A percentile compares a stretch with the other conserved stretches of the same genome.
Conservation (phyloP, 2,113 vertebrate species). For the Glaucomys volans region DNA sequence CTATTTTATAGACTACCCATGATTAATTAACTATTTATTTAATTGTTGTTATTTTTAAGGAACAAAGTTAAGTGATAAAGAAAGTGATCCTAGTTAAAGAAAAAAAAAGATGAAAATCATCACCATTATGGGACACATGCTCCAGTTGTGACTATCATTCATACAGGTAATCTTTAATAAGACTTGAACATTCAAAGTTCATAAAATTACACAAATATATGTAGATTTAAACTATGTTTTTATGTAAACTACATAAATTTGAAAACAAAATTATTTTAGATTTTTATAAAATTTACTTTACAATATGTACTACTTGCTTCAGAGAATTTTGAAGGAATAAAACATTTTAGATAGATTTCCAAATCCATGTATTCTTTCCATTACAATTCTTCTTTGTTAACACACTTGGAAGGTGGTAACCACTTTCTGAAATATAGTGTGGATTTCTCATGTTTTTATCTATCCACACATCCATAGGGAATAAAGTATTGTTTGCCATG, state of each 20-base stretch:
- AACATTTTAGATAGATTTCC: not conserved
- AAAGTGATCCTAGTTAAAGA: not conserved
- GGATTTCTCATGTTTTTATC: not conserved
- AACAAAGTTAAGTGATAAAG: not conserved
- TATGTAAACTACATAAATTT: not conserved
- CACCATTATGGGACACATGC: not conserved
- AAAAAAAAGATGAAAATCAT: not conserved
- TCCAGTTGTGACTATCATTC: not conserved
- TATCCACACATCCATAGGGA: not conserved
- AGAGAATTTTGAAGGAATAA: not conserved
- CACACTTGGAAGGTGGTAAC: not conserved
- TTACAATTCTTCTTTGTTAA: not conserved
- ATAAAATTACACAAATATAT: not conserved
- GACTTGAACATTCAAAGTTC: not conserved
- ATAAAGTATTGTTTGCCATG: not conserved
- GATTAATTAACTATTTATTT: not conserved
- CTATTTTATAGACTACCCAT: not conserved
- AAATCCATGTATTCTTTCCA: not conserved
- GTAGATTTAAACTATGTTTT: not conserved
- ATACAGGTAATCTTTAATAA: not conserved
- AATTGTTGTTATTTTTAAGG: not conserved
- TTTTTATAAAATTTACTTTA: not conserved
- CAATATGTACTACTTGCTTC: not conserved
- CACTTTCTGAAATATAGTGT: not conserved
- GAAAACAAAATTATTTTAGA: not conserved